These are phyloP conservation scores for Etheostoma cragini DNA, from an alignment of 2,113 vertebrate genomes.

Conservation along the genomic window DNA sequence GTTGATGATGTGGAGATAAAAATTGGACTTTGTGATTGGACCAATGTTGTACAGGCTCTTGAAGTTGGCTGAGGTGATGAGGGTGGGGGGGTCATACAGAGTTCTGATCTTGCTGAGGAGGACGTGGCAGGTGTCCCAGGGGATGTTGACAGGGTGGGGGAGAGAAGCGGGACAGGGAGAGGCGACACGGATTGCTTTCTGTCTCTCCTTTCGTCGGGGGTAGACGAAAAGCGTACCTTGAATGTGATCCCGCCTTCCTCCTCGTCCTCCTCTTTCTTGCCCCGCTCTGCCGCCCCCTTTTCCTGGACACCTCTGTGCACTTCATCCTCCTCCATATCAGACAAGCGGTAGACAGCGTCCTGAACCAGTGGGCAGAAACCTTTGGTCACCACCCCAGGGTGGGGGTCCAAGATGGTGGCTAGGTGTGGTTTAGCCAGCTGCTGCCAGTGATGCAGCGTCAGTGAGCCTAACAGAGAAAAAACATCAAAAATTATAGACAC, in stretches of 20 bases:
- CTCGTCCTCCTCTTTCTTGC: slow-evolving; percentile 65
- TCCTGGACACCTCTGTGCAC: slow-evolving; percentile 48
- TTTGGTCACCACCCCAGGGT: slow-evolving; percentile 96
- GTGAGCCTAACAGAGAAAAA: slow-evolving; percentile 86
- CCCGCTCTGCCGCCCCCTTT: slow-evolving; percentile 69
- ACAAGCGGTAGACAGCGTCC: slow-evolving; percentile 87
- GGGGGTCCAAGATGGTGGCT: slow-evolving; percentile 94
- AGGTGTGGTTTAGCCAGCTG: slow-evolving; percentile 96
- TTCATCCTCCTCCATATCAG: slow-evolving; percentile 91
- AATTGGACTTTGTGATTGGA: slow-evolving; percentile 77
- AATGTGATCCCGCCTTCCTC: slow-evolving; percentile 91
- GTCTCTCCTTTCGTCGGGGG: slow-evolving; percentile 79
- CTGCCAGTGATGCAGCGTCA: slow-evolving; percentile 98
- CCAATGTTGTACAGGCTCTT: slow-evolving; percentile 42
- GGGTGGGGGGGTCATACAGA: slow-evolving; percentile 7
- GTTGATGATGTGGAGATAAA: slow-evolving; percentile 57
- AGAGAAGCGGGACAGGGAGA: not conserved
- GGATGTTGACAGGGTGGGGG: not conserved
- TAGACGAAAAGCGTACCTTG: slow-evolving; percentile 83
- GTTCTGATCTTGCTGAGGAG: slow-evolving; percentile 4
- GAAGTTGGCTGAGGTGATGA: slow-evolving; percentile 41
- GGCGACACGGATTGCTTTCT: slow-evolving; percentile 27
- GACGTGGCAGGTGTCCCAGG: slow-evolving; percentile 23
- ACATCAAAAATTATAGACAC: not conserved
- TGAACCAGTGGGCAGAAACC: slow-evolving; percentile 90